Evolutionary conservation across 2,797 vertebrate genomes (phyloP).

Genomic region (Tenualosa thibaudeaui): DNA sequence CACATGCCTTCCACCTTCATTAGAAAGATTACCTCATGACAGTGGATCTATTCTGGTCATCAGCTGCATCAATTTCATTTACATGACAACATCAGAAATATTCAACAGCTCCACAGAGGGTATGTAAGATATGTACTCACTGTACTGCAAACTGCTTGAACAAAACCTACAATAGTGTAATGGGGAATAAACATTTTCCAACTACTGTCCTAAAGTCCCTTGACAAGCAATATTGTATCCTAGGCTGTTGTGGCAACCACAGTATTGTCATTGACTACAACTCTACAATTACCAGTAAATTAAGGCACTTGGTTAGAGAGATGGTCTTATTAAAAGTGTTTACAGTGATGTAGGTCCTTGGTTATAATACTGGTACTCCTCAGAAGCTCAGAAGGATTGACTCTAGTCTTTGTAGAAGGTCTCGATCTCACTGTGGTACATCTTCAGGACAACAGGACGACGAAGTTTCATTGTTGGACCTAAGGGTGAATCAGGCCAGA

Average conservation of each 20-base stretch:
- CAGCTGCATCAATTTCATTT: background rate
- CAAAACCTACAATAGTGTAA: background rate
- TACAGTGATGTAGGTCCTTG: background rate
- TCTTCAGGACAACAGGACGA: slow-evolving; percentile 74
- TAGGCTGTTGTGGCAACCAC: background rate
- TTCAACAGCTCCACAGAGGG: background rate
- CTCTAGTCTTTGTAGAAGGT: slow-evolving; percentile 74
- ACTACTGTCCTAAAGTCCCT: slow-evolving; percentile 11
- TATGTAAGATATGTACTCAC: background rate
- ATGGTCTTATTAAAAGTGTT: background rate
- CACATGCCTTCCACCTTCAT: background rate
- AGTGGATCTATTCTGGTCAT: background rate
- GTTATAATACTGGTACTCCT: background rate
- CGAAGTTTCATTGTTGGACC: slow-evolving; percentile 88
- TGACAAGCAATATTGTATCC: background rate
- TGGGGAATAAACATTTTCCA: slow-evolving; percentile 20
- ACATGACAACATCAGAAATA: background rate
- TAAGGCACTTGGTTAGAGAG: slow-evolving; percentile 11
- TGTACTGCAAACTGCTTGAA: background rate
- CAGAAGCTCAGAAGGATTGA: background rate
- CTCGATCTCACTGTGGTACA: slow-evolving; percentile 77
- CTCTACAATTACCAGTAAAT: background rate
- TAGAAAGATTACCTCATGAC: background rate
- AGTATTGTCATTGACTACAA: background rate
- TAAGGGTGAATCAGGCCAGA: slow-evolving; percentile 50